phyloP scores from a whole-genome alignment of 2,797 vertebrate species.

The Enteromius unitaeniatus region DNA sequence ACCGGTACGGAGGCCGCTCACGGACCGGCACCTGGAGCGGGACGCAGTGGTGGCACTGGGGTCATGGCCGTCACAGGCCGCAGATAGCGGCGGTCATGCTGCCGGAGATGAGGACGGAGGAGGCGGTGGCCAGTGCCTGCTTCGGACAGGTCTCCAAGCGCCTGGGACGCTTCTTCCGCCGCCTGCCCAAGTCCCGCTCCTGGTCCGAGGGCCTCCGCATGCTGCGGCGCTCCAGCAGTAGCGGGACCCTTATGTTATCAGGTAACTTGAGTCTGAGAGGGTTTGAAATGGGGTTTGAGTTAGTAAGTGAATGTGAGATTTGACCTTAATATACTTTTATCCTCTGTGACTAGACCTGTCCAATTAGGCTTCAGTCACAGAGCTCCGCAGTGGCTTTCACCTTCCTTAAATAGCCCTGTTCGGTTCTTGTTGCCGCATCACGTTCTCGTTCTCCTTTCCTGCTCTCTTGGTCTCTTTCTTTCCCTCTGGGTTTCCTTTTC shows the following conservation, averaged over 20 bases:
- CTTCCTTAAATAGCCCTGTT: conserved; percentile 57
- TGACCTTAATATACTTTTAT: conserved; percentile 26
- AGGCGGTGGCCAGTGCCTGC: conserved; percentile 76
- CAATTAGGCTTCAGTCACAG: conserved; percentile 32
- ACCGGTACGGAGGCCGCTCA: conserved; percentile 39
- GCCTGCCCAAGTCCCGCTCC: conserved; percentile 84
- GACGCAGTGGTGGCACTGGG: conserved; percentile 51
- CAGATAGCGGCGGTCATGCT: conserved; percentile 77
- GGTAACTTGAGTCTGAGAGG: conserved; percentile 76
- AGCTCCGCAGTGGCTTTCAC: conserved; percentile 54
- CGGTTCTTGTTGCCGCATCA: conserved; percentile 51
- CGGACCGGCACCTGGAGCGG: conserved; percentile 41
- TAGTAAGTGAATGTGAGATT: conserved; percentile 19
- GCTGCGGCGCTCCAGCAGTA: conserved; percentile 79
- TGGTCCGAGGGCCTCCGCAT: conserved; percentile 80
- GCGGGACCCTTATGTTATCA: conserved; percentile 77
- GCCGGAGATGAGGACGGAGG: conserved; percentile 73
- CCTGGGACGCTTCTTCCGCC: conserved; percentile 84
- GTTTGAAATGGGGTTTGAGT: conserved; percentile 23
- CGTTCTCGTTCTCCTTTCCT: conserved; percentile 34
- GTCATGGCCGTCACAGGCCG: conserved; percentile 66
- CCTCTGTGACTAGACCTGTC: conserved; percentile 1
- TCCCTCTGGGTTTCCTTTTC: conserved; percentile 32
- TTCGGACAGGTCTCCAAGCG: conserved; percentile 85
- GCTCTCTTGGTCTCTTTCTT: conserved; percentile 29